Conservation (phyloP, 1,140 invertebrate genomes). For the Orussus abietinus region DNA sequence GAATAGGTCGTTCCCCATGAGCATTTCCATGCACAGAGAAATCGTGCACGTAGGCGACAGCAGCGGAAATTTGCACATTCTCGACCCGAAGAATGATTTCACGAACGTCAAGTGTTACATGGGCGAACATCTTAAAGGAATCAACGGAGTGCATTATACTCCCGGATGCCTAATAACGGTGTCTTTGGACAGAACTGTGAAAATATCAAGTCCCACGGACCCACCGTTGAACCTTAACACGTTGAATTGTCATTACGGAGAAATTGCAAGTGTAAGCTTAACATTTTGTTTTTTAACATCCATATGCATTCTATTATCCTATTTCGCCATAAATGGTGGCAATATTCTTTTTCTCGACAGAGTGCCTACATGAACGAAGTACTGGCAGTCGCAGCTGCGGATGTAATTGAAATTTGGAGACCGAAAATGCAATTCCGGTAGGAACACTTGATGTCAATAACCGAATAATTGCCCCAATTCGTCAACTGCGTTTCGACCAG, state of each 20-base stretch:
- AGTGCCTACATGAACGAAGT: constrained; percentile 41
- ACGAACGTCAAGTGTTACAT: constrained; percentile 32
- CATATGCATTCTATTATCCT: not conserved
- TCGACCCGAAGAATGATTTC: constrained; percentile 39
- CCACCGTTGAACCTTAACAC: constrained; percentile 32
- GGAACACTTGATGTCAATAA: too few species aligned
- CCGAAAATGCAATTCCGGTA: too few species aligned
- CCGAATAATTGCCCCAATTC: too few species aligned
- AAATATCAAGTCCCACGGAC: constrained; percentile 42
- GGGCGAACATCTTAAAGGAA: constrained; percentile 36
- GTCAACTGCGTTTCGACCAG: too few species aligned
- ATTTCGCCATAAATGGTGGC: too few species aligned
- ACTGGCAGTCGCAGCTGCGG: constrained; percentile 38
- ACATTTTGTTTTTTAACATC: not conserved
- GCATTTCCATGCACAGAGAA: constrained; percentile 33
- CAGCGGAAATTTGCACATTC: constrained; percentile 33
- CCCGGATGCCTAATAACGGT: constrained; percentile 41
- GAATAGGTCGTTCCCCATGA: constrained; percentile 39
- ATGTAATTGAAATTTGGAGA: constrained; percentile 39
- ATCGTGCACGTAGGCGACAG: constrained; percentile 39
- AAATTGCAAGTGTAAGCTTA: constrained; percentile 40
- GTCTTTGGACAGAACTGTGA: constrained; percentile 40
- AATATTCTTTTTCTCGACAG: constrained; percentile 22
- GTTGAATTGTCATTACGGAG: constrained; percentile 31
- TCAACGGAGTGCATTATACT: constrained; percentile 36